These are phyloP conservation scores for Sebastes matsubarae DNA, from an alignment of 2,797 vertebrate genomes.

Conservation along the genomic window DNA sequence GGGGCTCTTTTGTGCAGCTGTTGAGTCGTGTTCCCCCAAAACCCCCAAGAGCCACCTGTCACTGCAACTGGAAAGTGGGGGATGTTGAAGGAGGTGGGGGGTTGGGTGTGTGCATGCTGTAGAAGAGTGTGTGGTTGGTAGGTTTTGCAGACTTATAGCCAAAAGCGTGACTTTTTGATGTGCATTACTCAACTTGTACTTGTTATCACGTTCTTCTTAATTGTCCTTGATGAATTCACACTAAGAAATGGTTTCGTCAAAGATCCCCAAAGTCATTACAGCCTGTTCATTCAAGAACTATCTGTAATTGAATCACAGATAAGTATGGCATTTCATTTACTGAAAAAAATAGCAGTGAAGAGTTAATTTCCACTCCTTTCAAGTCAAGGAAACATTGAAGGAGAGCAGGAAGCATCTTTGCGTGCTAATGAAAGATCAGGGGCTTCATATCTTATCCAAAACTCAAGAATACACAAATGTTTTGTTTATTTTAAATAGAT, in stretches of 20 bases:
- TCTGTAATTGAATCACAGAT: constrained; percentile 51
- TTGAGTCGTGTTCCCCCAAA: constrained; percentile 75
- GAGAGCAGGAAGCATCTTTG: not conserved
- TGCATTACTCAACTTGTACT: not conserved
- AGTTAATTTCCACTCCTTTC: constrained; percentile 12
- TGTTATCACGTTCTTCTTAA: not conserved
- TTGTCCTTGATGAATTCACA: constrained; percentile 13
- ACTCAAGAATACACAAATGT: not conserved
- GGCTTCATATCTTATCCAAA: not conserved
- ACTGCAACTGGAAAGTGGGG: constrained; percentile 80
- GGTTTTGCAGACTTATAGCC: constrained; percentile 13
- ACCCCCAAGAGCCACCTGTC: constrained; percentile 84
- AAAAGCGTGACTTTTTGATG: not conserved
- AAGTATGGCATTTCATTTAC: constrained; percentile 16
- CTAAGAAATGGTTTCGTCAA: constrained; percentile 2
- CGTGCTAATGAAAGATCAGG: not conserved
- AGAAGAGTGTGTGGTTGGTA: not conserved
- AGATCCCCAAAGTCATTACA: constrained; percentile 13
- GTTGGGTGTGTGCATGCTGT: constrained; percentile 33
- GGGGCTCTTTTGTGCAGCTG: constrained; percentile 86
- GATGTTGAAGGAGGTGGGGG: constrained; percentile 53
- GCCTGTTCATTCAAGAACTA: not conserved
- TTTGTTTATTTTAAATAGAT: not conserved
- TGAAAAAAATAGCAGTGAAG: not conserved
- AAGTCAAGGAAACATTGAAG: not conserved